Conservation (phyloP, 2,888 invertebrate species). For the Heliconius erato region DNA sequence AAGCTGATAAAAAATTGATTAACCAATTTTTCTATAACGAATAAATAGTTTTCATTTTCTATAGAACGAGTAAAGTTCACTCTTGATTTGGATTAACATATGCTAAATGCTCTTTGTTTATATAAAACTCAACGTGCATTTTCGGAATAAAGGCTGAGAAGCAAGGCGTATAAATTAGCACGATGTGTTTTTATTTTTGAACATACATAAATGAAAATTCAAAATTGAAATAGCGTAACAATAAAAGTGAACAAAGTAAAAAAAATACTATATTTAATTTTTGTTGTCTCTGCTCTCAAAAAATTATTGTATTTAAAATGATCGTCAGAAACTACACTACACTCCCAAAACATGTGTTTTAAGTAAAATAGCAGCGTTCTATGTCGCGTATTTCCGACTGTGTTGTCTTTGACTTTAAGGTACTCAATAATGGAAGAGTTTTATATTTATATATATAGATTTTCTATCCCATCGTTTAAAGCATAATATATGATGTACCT, state of each 20-base stretch:
- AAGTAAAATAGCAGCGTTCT: not conserved
- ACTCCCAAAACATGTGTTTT: too few relatives aligned
- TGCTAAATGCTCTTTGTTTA: slow-evolving; percentile 20
- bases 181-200: slow-evolving; percentile 4
- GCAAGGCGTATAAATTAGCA: slow-evolving; percentile 8
- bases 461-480: too few relatives aligned
- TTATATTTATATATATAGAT: too few relatives aligned
- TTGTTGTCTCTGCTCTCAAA: too few relatives aligned
- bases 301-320: not conserved
- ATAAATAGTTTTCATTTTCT: slow-evolving; percentile 6
- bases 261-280: too few relatives aligned
- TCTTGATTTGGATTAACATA: slow-evolving; percentile 18
- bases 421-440: too few relatives aligned
- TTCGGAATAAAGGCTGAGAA: slow-evolving; percentile 1
- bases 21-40: not conserved
- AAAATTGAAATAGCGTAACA: not conserved
- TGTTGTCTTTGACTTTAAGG: not conserved
- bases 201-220: not conserved
- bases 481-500: too few relatives aligned
- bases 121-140: slow-evolving; percentile 1
- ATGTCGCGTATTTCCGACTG: not conserved
- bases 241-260: too few relatives aligned
- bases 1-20: not conserved
- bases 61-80: not conserved
- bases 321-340: not conserved